Conservation (phyloP, 2,888 invertebrate species). For the Leptinotarsa juncta region DNA sequence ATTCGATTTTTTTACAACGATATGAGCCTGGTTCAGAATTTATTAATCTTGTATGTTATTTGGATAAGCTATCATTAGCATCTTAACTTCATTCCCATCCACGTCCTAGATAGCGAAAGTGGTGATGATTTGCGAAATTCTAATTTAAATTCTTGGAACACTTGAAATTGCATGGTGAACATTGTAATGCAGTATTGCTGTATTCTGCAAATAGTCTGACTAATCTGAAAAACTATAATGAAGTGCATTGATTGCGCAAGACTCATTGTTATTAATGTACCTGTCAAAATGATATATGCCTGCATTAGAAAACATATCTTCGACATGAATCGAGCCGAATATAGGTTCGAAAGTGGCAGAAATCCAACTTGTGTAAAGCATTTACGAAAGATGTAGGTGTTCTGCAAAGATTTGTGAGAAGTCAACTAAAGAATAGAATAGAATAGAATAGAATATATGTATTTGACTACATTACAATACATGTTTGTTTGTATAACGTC, state of each 20-base stretch:
- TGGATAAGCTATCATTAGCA: constrained; percentile 23
- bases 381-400: no score
- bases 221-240: not conserved
- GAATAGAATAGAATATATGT: no score
- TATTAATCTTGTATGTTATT: constrained; percentile 17
- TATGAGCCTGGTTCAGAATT: not conserved
- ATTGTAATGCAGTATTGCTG: not conserved
- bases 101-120: constrained; percentile 10
- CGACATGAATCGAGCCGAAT: no score
- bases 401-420: no score
- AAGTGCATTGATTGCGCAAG: not conserved
- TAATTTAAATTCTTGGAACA: constrained; percentile 10
- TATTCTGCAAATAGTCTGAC: not conserved
- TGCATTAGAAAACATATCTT: not conserved
- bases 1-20: constrained; percentile 7
- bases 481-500: no score
- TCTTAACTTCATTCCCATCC: constrained; percentile 4
- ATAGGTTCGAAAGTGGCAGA: no score
- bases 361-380: no score
- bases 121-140: constrained; percentile 10
- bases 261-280: not conserved
- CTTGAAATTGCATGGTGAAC: not conserved
- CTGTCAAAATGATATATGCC: not conserved
- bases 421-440: no score
- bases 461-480: no score